A percentile compares a stretch with the other conserved stretches of the same genome.
phyloP scores from a whole-genome alignment of 2,888 invertebrate species.

The Pollenia amentaria region DNA sequence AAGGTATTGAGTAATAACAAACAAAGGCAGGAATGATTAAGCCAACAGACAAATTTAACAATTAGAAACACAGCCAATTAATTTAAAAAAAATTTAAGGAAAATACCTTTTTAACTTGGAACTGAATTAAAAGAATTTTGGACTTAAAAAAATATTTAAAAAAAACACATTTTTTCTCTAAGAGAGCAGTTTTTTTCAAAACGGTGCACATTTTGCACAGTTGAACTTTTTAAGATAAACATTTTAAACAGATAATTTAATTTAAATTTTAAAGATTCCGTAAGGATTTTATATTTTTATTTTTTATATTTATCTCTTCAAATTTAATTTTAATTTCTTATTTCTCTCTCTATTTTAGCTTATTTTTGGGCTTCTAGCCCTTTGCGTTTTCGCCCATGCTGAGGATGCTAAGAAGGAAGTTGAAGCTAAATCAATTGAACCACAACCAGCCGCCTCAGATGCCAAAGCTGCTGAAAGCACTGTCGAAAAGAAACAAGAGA shows the following conservation, averaged over 20 bases:
- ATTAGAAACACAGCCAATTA: not conserved
- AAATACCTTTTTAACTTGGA: no score
- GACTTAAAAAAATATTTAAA: no score
- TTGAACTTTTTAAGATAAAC: no score
- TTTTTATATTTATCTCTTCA: not conserved
- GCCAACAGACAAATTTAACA: not conserved
- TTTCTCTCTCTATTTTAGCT: conserved; percentile 78
- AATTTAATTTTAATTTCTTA: conserved; percentile 40
- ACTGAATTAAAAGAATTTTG: no score
- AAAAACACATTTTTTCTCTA: no score
- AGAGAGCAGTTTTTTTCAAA: no score
- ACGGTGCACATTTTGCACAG: no score
- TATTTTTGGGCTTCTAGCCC: conserved; percentile 85
- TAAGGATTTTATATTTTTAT: no score
- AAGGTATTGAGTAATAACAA: conserved; percentile 17
- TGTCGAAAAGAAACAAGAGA: conserved; percentile 90
- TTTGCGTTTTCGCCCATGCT: conserved; percentile 87
- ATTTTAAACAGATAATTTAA: no score
- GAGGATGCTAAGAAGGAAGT: conserved; percentile 87
- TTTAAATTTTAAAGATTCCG: no score
- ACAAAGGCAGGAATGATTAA: not conserved
- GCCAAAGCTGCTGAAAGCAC: conserved; percentile 87
- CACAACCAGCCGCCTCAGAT: conserved; percentile 84
- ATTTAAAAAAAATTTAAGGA: no score
- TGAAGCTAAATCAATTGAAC: conserved; percentile 77